Conservation (phyloP, 2,797 vertebrate species). For the Champsocephalus esox region DNA sequence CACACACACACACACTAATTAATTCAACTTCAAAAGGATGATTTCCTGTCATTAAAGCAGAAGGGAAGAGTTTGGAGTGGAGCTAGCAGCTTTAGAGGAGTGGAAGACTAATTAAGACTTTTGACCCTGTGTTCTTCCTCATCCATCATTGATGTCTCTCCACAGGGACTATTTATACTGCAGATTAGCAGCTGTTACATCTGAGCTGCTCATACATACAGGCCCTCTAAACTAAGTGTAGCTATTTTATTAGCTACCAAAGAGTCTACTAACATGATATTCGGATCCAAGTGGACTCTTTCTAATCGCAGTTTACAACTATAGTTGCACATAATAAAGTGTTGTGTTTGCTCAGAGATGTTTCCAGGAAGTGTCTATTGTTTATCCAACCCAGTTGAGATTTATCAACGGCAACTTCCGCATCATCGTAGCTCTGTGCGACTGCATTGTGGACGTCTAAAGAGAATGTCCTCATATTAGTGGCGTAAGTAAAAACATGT, state of each 20-base stretch:
- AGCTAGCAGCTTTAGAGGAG: background rate
- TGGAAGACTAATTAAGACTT: conserved; percentile 32
- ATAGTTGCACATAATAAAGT: no score
- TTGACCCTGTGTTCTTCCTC: background rate
- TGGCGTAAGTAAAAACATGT: no score
- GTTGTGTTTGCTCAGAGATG: background rate
- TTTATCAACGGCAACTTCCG: no score
- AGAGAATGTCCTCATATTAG: no score
- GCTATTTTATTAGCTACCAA: background rate
- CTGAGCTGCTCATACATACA: background rate
- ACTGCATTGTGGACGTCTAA: no score
- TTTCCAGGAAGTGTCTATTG: background rate
- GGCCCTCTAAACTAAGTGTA: background rate
- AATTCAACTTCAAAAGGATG: conserved; percentile 40
- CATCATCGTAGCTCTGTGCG: no score
- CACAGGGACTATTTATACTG: conserved; percentile 15
- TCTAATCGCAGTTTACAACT: background rate
- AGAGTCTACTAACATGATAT: background rate
- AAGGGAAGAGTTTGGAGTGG: background rate
- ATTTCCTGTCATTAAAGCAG: conserved; percentile 21
- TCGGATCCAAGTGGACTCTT: background rate
- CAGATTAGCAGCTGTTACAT: conserved; percentile 19
- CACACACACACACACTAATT: background rate
- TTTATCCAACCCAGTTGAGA: no score
- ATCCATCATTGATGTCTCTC: no score